phyloP scores from a whole-genome alignment of 30 jellyfish, hydroid and myxozoan species.

The Aurelia sp. region DNA sequence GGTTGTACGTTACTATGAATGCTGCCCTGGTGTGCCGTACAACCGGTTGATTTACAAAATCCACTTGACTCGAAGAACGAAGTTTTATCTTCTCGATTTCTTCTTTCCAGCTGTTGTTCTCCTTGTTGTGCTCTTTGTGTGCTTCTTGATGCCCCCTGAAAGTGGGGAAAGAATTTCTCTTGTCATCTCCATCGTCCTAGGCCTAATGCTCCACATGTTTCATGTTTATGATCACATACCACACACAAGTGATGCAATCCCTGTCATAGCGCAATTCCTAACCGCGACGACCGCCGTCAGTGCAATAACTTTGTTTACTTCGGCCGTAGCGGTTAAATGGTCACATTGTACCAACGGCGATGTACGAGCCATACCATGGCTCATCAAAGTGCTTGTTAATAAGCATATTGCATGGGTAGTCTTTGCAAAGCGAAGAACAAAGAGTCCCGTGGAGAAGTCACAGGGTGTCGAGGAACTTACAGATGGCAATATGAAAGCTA shows the following conservation, averaged over 20 bases:
- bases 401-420: conserved; percentile 2
- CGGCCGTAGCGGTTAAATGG: conserved; percentile 49
- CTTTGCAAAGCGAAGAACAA: background rate
- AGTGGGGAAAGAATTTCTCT: conserved; percentile 60
- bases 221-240: conserved; percentile 61
- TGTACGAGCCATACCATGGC: conserved; percentile 29
- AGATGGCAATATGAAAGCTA: too few species aligned
- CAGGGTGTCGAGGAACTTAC: too few species aligned
- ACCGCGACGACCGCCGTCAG: conserved; percentile 19
- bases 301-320: conserved; percentile 33
- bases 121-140: background rate
- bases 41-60: conserved; percentile 22
- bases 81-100: conserved; percentile 43
- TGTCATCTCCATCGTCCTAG: conserved; percentile 32
- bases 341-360: background rate
- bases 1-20: conserved; percentile 9
- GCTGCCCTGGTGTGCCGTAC: conserved; percentile 72
- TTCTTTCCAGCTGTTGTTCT: conserved; percentile 50
- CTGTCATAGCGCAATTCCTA: conserved; percentile 31
- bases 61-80: conserved; percentile 42
- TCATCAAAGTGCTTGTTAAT: conserved; percentile 16
- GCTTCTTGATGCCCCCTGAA: conserved; percentile 66
- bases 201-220: conserved; percentile 35
- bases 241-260: conserved; percentile 57
- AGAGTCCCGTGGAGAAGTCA: too few species aligned